Conservation (phyloP, 2,797 vertebrate species). For the Trichosurus vulpecula region DNA sequence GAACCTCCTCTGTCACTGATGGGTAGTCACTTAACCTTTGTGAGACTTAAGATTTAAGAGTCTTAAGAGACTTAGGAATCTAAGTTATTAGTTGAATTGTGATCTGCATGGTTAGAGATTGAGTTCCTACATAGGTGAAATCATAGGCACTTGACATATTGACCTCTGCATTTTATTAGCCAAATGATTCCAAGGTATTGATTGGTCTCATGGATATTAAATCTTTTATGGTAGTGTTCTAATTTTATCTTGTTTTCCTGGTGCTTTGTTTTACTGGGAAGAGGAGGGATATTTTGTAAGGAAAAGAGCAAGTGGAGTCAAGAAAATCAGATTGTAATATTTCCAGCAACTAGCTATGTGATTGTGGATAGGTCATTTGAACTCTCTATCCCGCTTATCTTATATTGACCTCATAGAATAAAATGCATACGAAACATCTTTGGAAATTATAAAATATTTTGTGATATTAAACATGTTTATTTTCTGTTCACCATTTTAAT, state of each 20-base stretch:
- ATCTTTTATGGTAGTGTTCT: not conserved
- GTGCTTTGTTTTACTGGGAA: not conserved
- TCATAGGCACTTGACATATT: not conserved
- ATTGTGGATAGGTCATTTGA: not conserved
- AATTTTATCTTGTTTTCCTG: not conserved
- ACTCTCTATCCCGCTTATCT: not conserved
- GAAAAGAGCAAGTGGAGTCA: not conserved
- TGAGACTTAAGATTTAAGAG: not conserved
- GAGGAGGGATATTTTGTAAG: not conserved
- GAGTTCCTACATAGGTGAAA: not conserved
- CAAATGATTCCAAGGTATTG: not conserved
- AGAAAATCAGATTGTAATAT: not conserved
- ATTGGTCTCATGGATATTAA: not conserved
- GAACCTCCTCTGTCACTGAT: not conserved
- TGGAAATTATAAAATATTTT: not conserved
- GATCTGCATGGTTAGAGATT: not conserved
- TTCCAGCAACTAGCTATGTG: not conserved
- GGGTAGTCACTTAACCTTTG: not conserved
- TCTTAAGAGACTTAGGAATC: not conserved
- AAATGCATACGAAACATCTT: not conserved
- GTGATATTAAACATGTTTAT: not conserved
- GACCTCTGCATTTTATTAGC: not conserved
- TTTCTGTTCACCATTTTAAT: constrained; percentile 13
- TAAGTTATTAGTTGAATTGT: not conserved
- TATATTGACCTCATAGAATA: not conserved